Evolutionary conservation across 2,888 invertebrate genomes (phyloP), one percentile per base, ranked within the genome.

Genomic region (Brenthis daphne): DNA sequence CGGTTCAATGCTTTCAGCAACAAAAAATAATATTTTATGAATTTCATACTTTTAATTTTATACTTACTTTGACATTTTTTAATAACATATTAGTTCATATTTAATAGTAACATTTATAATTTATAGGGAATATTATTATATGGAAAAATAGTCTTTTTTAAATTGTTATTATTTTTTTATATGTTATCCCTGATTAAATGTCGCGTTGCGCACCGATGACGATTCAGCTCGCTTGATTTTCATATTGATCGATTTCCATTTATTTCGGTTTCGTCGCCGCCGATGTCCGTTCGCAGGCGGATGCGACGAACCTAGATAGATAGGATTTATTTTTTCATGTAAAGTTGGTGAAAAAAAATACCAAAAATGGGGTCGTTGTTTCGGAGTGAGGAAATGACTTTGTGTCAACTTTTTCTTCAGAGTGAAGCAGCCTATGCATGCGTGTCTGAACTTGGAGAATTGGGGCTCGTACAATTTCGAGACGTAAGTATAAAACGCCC

Each of bases 381-480:
- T 92, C 96, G 99, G 79, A 99, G 99, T 94, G 99, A 99, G 91
- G 98, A 99, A 94, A 99, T 99, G 99, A 97, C 98, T 84, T 94
- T 99, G 89, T 99, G 99, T 95, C 99, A 99, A 92, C 96, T 99
- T 82, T 99, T 99, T 92, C 94, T 99, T 77, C 99, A 99, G 90
- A 98, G 98, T 91, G 99, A 99, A 94, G 98, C 99, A 69, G 99
- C 99, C 20, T 99, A 99, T 93, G 97, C 98, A 73, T 99, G 99
- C 94, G 98, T 99, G 76, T 98, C 99, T 48, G 99, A 99, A 89
- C 94, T 99, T 64, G 99, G 99, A 72, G 99, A 99, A 93, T 94
- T 99, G 76, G 99, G 99, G 66, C 94, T 99, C 73, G 98, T 99
- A 58, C 99, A 99, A 93, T 99, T 99, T 90, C 95, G 98, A 87